A percentile compares a stretch with the other conserved stretches of the same genome.
Evolutionary conservation across 2,113 vertebrate genomes (phyloP).

Genomic region (Pelmatolapia mariae): DNA sequence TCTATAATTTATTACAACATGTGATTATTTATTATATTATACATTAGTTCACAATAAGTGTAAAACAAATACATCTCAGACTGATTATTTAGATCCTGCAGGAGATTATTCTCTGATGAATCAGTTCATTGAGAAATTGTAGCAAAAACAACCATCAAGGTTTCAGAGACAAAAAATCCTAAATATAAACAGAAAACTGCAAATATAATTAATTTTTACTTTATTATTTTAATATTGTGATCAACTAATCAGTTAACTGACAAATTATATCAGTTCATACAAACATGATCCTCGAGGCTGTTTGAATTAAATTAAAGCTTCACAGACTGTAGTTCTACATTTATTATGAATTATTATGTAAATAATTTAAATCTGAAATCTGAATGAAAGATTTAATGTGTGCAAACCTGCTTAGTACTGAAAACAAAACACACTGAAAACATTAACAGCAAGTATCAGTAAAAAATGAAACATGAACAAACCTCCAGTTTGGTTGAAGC

Average conservation of each 20-base stretch:
- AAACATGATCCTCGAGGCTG: accelerated
- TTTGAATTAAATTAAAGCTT: accelerated
- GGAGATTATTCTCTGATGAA: no score
- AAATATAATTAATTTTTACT: no score
- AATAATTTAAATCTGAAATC: not conserved
- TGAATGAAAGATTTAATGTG: not conserved
- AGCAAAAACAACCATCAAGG: accelerated
- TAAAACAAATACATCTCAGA: accelerated
- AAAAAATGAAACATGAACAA: not conserved
- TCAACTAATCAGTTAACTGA: not conserved
- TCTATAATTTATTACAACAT: no score
- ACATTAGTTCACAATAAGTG: no score
- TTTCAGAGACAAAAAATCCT: no score
- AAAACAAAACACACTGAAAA: accelerated
- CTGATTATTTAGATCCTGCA: no score
- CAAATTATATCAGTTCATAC: accelerated
- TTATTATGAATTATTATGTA: accelerated
- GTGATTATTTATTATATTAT: not conserved
- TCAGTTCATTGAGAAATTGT: accelerated
- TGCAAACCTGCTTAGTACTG: accelerated
- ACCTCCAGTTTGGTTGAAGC: constrained; percentile 53
- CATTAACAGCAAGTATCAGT: not conserved
- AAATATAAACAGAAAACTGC: no score
- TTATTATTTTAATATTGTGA: no score
- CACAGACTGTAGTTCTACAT: not conserved